Percentiles rank a stretch among this genome's conserved stretches.
These are phyloP conservation scores for Caenorhabditis brenneri DNA, from an alignment of 1,140 invertebrate genomes.

Conservation along the genomic window DNA sequence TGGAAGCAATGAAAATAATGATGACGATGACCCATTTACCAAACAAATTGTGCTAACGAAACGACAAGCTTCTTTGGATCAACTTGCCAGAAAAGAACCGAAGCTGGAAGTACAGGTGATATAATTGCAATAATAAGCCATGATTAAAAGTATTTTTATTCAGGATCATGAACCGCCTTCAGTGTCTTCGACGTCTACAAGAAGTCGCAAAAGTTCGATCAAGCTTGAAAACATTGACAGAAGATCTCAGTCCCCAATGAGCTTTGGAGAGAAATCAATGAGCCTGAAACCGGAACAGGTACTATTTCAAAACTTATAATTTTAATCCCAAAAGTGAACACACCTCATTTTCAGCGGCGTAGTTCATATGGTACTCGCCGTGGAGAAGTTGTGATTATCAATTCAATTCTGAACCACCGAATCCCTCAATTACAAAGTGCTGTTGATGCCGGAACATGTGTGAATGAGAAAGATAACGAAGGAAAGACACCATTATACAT, in stretches of 20 bases:
- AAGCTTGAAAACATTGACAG: background rate
- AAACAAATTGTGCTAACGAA: background rate
- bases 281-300: slow-evolving; percentile 13
- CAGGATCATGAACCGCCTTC: background rate
- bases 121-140: no score
- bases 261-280: slow-evolving; percentile 18
- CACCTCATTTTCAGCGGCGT: background rate
- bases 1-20: background rate
- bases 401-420: slow-evolving; percentile 14
- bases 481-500: slow-evolving; percentile 6
- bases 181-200: background rate
- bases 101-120: background rate
- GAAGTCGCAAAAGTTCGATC: background rate
- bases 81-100: background rate
- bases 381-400: background rate
- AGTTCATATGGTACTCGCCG: slow-evolving; percentile 7
- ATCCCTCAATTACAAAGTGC: slow-evolving; percentile 15
- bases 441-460: slow-evolving; percentile 10
- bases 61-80: background rate
- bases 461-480: slow-evolving; percentile 3
- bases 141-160: no score
- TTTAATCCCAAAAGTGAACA: no score
- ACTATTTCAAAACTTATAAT: no score
- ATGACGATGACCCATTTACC: background rate
- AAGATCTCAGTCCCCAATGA: background rate